A percentile compares a stretch with the other conserved stretches of the same genome.
These are phyloP conservation scores for Urocitellus parryii DNA, from an alignment of 2,113 vertebrate genomes.

Conservation along the genomic window DNA sequence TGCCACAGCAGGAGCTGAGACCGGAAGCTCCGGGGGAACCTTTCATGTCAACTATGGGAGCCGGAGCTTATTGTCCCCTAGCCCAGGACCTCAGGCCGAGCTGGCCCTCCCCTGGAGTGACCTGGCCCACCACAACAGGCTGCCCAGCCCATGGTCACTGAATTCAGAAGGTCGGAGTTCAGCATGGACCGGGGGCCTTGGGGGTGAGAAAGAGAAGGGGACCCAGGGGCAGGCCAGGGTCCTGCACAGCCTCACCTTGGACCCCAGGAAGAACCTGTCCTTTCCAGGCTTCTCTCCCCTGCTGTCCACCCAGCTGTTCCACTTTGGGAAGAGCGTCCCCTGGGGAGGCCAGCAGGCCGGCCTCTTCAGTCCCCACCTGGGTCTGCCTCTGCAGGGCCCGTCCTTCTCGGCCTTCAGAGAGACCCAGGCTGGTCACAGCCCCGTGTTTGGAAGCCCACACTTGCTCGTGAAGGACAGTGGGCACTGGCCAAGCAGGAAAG, in stretches of 20 bases:
- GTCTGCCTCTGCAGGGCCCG: conserved; percentile 45
- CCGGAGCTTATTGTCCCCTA: conserved; percentile 77
- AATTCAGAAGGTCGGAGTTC: not conserved
- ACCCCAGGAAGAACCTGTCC: conserved; percentile 32
- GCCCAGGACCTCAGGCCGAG: conserved; percentile 59
- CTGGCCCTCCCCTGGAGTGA: conserved; percentile 17
- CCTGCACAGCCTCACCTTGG: not conserved
- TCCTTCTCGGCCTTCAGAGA: conserved; percentile 59
- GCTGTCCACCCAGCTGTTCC: conserved; percentile 57
- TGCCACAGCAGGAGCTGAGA: not conserved
- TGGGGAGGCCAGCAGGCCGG: conserved; percentile 20
- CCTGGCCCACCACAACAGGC: not conserved
- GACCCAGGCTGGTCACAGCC: conserved; percentile 9
- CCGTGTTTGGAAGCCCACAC: conserved; percentile 58
- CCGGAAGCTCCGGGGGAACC: conserved; percentile 53
- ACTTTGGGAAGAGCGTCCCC: not conserved
- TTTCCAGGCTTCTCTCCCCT: conserved; percentile 32
- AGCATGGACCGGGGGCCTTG: not conserved
- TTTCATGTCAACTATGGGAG: conserved; percentile 68
- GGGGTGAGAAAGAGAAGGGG: not conserved
- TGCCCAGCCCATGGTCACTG: not conserved
- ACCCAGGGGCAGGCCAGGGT: not conserved
- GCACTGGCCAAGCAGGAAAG: conserved; percentile 16
- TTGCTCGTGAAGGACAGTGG: conserved; percentile 43
- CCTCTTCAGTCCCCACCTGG: not conserved